Conservation (phyloP, 2,888 invertebrate species). For the Pyrocoelia pectoralis region DNA sequence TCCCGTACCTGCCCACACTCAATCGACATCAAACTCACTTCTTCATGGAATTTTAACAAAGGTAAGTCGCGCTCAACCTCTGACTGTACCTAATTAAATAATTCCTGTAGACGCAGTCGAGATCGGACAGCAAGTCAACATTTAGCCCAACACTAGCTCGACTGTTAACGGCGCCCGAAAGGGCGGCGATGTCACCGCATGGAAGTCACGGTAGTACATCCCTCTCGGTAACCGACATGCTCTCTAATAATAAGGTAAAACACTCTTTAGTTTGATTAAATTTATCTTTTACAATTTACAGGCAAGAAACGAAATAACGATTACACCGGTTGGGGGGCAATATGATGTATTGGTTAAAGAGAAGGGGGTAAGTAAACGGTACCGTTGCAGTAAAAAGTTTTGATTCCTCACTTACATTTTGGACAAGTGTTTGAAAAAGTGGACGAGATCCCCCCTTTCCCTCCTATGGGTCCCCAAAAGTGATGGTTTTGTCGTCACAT, state of each 20-base stretch:
- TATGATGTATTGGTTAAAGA: slow-evolving; percentile 47
- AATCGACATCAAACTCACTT: slow-evolving; percentile 69
- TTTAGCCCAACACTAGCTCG: slow-evolving; percentile 84
- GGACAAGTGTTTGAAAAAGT: too few species aligned
- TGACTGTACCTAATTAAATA: too few species aligned
- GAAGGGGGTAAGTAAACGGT: slow-evolving; percentile 28
- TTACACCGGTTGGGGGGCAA: slow-evolving; percentile 63
- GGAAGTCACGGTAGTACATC: slow-evolving; percentile 44
- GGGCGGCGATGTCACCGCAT: slow-evolving; percentile 27
- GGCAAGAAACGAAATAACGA: slow-evolving; percentile 69
- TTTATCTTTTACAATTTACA: too few species aligned
- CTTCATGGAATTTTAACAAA: slow-evolving; percentile 82
- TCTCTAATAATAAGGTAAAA: slow-evolving; percentile 57
- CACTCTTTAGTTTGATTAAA: too few species aligned
- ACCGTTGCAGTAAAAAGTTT: too few species aligned
- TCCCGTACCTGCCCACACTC: slow-evolving; percentile 65
- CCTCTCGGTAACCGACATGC: slow-evolving; percentile 58
- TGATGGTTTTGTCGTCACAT: too few species aligned
- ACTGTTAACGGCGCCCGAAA: slow-evolving; percentile 72
- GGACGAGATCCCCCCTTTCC: too few species aligned
- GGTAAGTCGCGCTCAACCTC: too few species aligned
- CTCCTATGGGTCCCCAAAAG: too few species aligned
- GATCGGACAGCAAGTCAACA: slow-evolving; percentile 62
- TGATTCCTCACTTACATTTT: too few species aligned
- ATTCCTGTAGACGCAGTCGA: slow-evolving; percentile 48